Evolutionary conservation across 2,113 vertebrate genomes (phyloP).

Genomic region (Potamarius usumacintae): DNA sequence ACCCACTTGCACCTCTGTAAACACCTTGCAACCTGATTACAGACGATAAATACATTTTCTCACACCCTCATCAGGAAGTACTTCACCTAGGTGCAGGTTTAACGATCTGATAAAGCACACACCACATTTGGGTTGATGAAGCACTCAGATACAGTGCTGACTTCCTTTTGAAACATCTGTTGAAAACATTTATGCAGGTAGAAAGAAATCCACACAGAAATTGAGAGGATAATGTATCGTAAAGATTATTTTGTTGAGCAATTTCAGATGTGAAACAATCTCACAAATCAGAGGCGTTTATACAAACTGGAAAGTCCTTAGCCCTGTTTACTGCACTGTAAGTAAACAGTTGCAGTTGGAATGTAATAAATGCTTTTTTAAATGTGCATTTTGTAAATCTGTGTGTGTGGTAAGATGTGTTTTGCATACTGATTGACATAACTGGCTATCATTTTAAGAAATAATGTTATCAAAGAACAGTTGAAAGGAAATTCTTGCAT

Average conservation of each 20-base stretch:
- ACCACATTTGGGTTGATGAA: neutral
- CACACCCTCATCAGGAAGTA: neutral
- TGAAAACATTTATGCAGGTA: neutral
- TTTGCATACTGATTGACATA: no score
- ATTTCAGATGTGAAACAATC: neutral
- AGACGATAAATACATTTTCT: slow-evolving; percentile 1
- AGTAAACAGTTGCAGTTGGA: neutral
- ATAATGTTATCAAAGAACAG: no score
- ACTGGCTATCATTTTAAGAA: no score
- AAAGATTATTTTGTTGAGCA: neutral
- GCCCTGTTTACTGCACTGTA: neutral
- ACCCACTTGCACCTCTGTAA: neutral
- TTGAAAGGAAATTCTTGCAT: neutral
- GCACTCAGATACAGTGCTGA: neutral
- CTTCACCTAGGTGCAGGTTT: neutral
- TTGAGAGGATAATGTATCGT: neutral
- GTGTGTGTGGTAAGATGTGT: neutral
- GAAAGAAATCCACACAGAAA: neutral
- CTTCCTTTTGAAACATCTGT: neutral
- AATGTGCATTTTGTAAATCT: neutral
- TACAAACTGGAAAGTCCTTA: neutral
- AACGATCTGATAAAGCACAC: neutral
- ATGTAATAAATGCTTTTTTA: neutral
- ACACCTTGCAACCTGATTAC: neutral
- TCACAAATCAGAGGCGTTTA: neutral